Evolutionary conservation across 2,113 vertebrate species (phyloP).

Genomic region (Muscicapa adusta): DNA sequence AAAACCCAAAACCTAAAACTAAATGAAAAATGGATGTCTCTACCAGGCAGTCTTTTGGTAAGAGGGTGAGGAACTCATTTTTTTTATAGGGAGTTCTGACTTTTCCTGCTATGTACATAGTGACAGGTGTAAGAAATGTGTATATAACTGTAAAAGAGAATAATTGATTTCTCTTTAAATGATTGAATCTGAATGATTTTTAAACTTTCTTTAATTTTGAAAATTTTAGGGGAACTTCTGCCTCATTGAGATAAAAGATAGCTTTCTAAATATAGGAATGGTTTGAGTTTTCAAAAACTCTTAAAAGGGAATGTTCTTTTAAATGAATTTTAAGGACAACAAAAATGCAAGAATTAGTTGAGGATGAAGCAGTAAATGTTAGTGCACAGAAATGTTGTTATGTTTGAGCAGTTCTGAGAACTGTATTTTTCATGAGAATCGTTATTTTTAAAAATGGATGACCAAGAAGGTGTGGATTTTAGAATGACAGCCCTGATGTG

Average conservation of each 20-base stretch:
- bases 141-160: background rate
- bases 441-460: background rate
- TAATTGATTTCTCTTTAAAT: too few species aligned
- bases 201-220: background rate
- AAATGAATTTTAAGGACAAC: background rate
- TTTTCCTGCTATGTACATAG: background rate
- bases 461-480: background rate
- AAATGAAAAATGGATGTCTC: background rate
- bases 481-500: background rate
- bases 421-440: background rate
- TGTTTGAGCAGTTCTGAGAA: background rate
- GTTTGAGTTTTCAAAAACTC: background rate
- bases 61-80: background rate
- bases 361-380: background rate
- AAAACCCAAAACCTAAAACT: background rate
- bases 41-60: background rate
- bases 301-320: background rate
- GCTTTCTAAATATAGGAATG: background rate
- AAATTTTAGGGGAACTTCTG: background rate
- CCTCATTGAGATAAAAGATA: background rate
- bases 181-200: too few species aligned
- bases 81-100: background rate
- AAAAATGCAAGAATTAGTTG: background rate
- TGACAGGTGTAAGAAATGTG: background rate
- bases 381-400: background rate